phyloP scores from a whole-genome alignment of 2,888 invertebrate genomes.

The Tetragonisca angustula region DNA sequence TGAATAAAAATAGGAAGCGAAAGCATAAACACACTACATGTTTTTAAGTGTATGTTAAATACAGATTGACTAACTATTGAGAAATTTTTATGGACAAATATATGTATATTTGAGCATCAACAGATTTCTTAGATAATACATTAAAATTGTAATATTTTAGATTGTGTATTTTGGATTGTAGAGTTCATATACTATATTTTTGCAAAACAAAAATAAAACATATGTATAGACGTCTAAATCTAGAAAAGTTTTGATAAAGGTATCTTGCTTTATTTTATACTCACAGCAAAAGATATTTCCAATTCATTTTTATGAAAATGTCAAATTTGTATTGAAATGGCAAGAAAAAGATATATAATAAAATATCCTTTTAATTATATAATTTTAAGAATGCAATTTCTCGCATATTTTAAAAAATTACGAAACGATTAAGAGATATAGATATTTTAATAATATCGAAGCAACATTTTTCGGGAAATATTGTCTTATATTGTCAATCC shows the following conservation, averaged over 20 bases:
- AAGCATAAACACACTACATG: slow-evolving; percentile 13
- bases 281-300: too few relatives aligned
- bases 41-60: background rate
- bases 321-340: too few relatives aligned
- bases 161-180: too few relatives aligned
- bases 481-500: background rate
- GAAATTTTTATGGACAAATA: background rate
- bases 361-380: background rate
- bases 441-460: background rate
- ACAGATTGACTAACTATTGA: background rate
- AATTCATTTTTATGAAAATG: too few relatives aligned
- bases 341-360: too few relatives aligned
- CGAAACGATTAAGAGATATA: background rate
- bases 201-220: too few relatives aligned
- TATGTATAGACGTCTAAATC: too few relatives aligned
- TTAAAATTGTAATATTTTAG: too few relatives aligned
- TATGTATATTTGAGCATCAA: background rate
- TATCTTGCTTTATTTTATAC: too few relatives aligned
- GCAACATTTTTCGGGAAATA: background rate
- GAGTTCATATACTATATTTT: too few relatives aligned
- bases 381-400: background rate
- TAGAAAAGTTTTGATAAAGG: too few relatives aligned
- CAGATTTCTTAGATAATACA: background rate
- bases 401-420: background rate
- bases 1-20: slow-evolving; percentile 16